Conservation (phyloP, 2,888 invertebrate genomes). For the Conistra vaccinii region DNA sequence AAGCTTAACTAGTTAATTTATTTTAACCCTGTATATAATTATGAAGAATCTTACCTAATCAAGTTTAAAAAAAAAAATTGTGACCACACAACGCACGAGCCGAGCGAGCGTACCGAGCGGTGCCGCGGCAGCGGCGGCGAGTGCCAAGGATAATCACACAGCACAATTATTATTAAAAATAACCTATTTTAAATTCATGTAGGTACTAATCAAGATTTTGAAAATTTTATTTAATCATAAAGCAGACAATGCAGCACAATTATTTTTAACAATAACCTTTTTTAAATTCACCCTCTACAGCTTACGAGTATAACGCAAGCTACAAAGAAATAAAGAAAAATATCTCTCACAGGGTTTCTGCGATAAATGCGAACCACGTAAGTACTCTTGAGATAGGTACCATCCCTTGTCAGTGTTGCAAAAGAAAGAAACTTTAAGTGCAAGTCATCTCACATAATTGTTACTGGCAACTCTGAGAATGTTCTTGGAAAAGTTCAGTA, state of each 20-base stretch:
- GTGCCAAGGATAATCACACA: too few relatives aligned
- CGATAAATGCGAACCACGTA: conserved; percentile 36
- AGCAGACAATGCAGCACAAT: not conserved
- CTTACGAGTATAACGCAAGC: not conserved
- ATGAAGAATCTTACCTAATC: not conserved
- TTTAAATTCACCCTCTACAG: conserved; percentile 9
- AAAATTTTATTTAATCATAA: not conserved
- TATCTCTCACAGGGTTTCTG: conserved; percentile 9
- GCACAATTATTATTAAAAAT: too few relatives aligned
- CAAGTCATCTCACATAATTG: conserved; percentile 53
- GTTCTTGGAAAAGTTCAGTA: conserved; percentile 1
- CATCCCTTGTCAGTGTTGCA: conserved; percentile 49
- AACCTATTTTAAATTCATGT: too few relatives aligned
- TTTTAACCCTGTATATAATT: not conserved
- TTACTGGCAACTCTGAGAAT: conserved; percentile 20
- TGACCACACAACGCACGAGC: too few relatives aligned
- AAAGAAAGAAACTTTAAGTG: conserved; percentile 31
- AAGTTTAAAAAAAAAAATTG: too few relatives aligned
- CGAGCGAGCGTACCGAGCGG: too few relatives aligned
- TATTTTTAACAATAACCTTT: not conserved
- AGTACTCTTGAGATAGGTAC: conserved; percentile 34
- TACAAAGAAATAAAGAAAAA: conserved; percentile 18
- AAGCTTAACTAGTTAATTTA: not conserved
- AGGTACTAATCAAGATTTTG: too few relatives aligned
- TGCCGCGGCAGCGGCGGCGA: too few relatives aligned